Evolutionary conservation across 2,113 vertebrate species (phyloP), one percentile per base, ranked within the genome.

Genomic region (Hystrix brachyura): DNA sequence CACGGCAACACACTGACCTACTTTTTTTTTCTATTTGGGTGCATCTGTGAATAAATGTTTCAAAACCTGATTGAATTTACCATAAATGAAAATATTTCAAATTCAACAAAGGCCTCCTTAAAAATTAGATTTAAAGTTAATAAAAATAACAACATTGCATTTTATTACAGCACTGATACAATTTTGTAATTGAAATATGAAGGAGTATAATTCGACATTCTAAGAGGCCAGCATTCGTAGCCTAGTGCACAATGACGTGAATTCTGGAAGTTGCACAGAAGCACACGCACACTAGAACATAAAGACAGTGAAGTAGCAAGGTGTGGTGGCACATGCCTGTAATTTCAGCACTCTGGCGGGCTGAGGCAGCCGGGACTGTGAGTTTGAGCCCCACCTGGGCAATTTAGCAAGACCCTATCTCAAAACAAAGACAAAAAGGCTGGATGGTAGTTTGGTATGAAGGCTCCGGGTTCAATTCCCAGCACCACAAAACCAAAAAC

Each of bases 71-170:
- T 57, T 3, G 3, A 84, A 34, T 60, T 91, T 74, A 89, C 29
- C 7, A 91, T 51, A 74, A 85, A 59, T 51, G 55, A 96, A 87
- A 94, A 87, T 80, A 85, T 51, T 90, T 96, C 65, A 55, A 48
- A 59, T 87, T 93, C 67, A 80, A 88, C 78, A 93, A 87, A 92
- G 74, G 46, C 53, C 67, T n/a, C 91, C 27, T 69, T 97, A 90
- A 90, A 95, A 93, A 93, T 94, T 46, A 89, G 85, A 72, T 72
- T 92, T 86, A 83, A 93, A 76, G 21, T 48, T 88, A 74, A 94
- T 79, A 87, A 90, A 84, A 32, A 62, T 80, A 86, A 69, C 59
- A 82, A 55, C 5, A 34, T 0, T 80, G n/a, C 12, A 25, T 84
- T 88, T 92, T 51, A 89, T 89, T 53, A 87, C 4, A 64, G 34